phyloP scores from a whole-genome alignment of 2,797 vertebrate species.

The Pangasius krempfi region DNA sequence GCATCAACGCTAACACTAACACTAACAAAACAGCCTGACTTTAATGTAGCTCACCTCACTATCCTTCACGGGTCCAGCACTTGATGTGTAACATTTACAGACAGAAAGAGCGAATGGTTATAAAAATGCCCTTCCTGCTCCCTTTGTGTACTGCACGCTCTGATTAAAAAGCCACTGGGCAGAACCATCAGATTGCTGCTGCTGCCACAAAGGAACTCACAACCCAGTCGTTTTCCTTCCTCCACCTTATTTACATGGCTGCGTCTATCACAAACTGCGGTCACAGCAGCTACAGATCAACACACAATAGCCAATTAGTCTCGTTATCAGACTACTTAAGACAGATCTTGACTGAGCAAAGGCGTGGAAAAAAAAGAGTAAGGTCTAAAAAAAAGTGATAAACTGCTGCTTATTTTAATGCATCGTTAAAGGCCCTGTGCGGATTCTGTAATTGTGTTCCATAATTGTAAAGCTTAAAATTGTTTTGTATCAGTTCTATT shows the following conservation, averaged over 20 bases:
- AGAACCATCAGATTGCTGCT: constrained; percentile 60
- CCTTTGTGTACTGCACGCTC: constrained; percentile 73
- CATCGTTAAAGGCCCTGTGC: constrained; percentile 80
- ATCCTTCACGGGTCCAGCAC: constrained; percentile 48
- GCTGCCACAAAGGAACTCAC: constrained; percentile 46
- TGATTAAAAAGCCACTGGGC: constrained; percentile 70
- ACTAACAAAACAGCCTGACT: neutral
- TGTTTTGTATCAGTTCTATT: constrained; percentile 81
- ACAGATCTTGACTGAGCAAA: constrained; percentile 73
- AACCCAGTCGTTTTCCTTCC: constrained; percentile 49
- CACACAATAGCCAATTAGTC: constrained; percentile 43
- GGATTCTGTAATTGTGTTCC: constrained; percentile 73
- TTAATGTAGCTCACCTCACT: constrained; percentile 49
- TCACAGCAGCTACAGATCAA: neutral
- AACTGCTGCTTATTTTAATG: constrained; percentile 76
- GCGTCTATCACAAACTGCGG: constrained; percentile 35
- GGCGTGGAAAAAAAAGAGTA: constrained; percentile 60
- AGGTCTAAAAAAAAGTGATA: constrained; percentile 65
- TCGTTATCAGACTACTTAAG: constrained; percentile 68
- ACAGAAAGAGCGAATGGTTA: constrained; percentile 60
- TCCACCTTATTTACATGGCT: constrained; percentile 55
- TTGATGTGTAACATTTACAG: constrained; percentile 63
- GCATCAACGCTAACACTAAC: constrained; percentile 11
- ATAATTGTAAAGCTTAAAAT: constrained; percentile 76
- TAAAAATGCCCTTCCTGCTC: constrained; percentile 69